These are phyloP conservation scores for Agonopterix alstromeriana DNA, from an alignment of 2,888 invertebrate species.

Conservation along the genomic window DNA sequence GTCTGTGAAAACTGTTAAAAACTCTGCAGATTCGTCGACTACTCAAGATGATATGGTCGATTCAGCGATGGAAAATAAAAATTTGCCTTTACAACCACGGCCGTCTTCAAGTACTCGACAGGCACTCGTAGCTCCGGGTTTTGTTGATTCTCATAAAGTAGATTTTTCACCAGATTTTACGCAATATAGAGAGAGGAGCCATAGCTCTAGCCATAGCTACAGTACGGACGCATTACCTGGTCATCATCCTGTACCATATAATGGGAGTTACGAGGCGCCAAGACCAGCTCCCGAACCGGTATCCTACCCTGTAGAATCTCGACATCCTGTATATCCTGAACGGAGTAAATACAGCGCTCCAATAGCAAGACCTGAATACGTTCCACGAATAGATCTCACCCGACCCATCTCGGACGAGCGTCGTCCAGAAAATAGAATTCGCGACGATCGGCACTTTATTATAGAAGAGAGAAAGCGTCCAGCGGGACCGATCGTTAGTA, in stretches of 20 bases:
- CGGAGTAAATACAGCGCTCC: slow-evolving; percentile 45
- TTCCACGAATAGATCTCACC: slow-evolving; percentile 70
- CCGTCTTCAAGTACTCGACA: slow-evolving; percentile 42
- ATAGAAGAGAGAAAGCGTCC: slow-evolving; percentile 66
- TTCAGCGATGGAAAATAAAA: slow-evolving; percentile 54
- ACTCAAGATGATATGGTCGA: slow-evolving; percentile 80
- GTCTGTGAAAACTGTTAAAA: slow-evolving; percentile 92
- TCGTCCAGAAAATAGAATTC: slow-evolving; percentile 45
- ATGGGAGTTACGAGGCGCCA: slow-evolving; percentile 47
- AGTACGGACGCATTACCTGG: slow-evolving; percentile 30
- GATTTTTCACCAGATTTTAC: slow-evolving; percentile 87
- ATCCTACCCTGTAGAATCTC: slow-evolving; percentile 51
- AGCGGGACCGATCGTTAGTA: slow-evolving; percentile 54
- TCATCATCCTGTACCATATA: slow-evolving; percentile 44
- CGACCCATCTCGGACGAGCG: slow-evolving; percentile 48
- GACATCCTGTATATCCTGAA: slow-evolving; percentile 46
- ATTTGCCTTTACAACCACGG: slow-evolving; percentile 41
- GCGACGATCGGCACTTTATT: slow-evolving; percentile 58
- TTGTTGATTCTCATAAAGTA: slow-evolving; percentile 80
- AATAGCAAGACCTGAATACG: slow-evolving; percentile 45
- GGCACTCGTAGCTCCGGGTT: slow-evolving; percentile 29
- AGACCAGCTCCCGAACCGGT: slow-evolving; percentile 46
- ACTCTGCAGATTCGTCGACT: slow-evolving; percentile 92
- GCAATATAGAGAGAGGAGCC: slow-evolving; percentile 56
- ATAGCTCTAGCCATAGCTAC: slow-evolving; percentile 33